Evolutionary conservation across 2,113 vertebrate species (phyloP).

Genomic region (Barnardius zonarius): DNA sequence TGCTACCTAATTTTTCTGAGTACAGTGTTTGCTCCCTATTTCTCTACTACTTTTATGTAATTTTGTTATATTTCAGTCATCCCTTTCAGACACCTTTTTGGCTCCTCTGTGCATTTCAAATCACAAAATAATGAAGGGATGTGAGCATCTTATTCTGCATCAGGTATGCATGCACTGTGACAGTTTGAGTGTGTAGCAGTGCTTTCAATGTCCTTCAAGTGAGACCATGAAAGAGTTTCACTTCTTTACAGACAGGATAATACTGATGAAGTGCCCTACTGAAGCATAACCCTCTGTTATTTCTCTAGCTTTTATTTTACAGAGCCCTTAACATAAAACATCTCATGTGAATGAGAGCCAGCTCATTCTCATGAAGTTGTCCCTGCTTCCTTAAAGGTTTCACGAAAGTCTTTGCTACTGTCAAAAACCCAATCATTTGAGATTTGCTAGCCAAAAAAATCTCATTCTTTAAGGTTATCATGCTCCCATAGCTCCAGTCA

Average conservation of each 20-base stretch:
- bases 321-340: not conserved
- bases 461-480: not conserved
- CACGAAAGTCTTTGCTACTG: not conserved
- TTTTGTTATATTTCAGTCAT: not conserved
- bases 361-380: constrained; percentile 5
- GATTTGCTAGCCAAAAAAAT: not conserved
- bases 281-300: not conserved
- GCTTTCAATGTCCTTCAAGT: not conserved
- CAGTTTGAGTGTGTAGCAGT: not conserved
- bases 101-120: not conserved
- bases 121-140: not conserved
- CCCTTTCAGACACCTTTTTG: not conserved
- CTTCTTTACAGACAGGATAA: not conserved
- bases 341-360: not conserved
- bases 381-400: not conserved
- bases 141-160: not conserved
- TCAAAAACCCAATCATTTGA: not conserved
- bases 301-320: not conserved
- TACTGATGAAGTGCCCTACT: not conserved
- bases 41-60: not conserved
- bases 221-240: not conserved
- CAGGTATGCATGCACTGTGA: not conserved
- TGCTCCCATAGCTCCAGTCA: not conserved
- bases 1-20: not conserved
- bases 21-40: not conserved